phyloP scores from a whole-genome alignment of 2,797 vertebrate species.

The Pempheris klunzingeri region DNA sequence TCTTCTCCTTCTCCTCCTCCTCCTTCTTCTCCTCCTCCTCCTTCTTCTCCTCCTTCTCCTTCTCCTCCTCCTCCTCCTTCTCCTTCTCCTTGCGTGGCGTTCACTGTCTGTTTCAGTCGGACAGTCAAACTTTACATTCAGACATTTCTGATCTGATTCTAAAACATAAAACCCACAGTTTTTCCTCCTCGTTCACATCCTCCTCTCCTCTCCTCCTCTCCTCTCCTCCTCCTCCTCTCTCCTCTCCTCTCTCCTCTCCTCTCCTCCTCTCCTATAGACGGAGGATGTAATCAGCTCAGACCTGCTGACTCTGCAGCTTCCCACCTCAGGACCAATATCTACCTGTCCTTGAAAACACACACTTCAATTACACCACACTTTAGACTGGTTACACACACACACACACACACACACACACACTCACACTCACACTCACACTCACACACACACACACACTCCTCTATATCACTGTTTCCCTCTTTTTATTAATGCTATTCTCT shows the following conservation, averaged over 20 bases:
- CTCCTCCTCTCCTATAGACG: slow-evolving; percentile 30
- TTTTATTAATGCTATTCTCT: slow-evolving; percentile 8
- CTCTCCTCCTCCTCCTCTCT: neutral
- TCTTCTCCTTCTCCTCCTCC: too few species aligned
- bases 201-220: neutral
- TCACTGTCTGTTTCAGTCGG: too few species aligned
- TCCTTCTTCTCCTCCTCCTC: too few species aligned
- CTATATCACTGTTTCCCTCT: slow-evolving; percentile 26
- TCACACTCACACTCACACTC: slow-evolving; percentile 22
- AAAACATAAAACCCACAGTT: too few species aligned
- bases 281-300: slow-evolving; percentile 74
- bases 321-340: slow-evolving; percentile 73
- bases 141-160: too few species aligned
- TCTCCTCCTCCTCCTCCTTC: neutral
- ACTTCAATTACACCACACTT: slow-evolving; percentile 74
- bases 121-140: too few species aligned
- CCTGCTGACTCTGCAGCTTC: slow-evolving; percentile 78
- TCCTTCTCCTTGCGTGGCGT: neutral
- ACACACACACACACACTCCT: neutral
- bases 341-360: slow-evolving; percentile 82
- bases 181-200: neutral
- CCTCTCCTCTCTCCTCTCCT: neutral
- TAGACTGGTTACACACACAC: slow-evolving; percentile 66
- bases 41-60: neutral
- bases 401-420: slow-evolving; percentile 31